Percentiles rank a stretch among this genome's conserved stretches.
Conservation (phyloP, 2,888 invertebrate species). For the Masnerella sp. region DNA sequence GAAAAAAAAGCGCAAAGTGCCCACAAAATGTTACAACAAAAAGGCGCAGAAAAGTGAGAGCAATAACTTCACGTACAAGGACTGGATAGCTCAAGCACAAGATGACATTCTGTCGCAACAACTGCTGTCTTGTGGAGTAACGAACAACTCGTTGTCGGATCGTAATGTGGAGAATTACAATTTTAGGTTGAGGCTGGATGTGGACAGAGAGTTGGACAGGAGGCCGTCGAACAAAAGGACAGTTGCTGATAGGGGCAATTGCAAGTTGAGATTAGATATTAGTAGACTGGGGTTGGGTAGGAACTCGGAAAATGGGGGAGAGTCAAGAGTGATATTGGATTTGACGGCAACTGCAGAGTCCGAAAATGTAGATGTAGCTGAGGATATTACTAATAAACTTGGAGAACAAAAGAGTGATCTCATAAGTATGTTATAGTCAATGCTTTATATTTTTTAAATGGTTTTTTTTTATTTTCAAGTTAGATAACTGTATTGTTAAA, state of each 20-base stretch:
- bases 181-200: constrained; percentile 81
- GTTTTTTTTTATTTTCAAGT: too few species aligned
- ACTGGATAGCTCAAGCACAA: constrained; percentile 86
- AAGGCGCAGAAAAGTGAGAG: constrained; percentile 75
- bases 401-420: constrained; percentile 86
- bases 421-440: constrained; percentile 83
- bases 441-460: too few species aligned
- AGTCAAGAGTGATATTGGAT: constrained; percentile 80
- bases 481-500: too few species aligned
- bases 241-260: constrained; percentile 80
- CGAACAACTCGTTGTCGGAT: constrained; percentile 81
- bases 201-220: constrained; percentile 72
- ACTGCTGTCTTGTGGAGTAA: constrained; percentile 87
- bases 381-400: constrained; percentile 84
- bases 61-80: constrained; percentile 85
- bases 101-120: constrained; percentile 89
- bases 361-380: constrained; percentile 72
- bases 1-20: constrained; percentile 80
- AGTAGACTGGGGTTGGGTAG: constrained; percentile 71
- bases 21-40: constrained; percentile 74
- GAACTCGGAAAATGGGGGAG: constrained; percentile 63
- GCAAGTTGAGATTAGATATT: constrained; percentile 80
- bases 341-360: constrained; percentile 79
- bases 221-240: constrained; percentile 80
- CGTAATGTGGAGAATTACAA: constrained; percentile 88